Conservation (phyloP, 2,888 invertebrate genomes). For the Actias luna region DNA sequence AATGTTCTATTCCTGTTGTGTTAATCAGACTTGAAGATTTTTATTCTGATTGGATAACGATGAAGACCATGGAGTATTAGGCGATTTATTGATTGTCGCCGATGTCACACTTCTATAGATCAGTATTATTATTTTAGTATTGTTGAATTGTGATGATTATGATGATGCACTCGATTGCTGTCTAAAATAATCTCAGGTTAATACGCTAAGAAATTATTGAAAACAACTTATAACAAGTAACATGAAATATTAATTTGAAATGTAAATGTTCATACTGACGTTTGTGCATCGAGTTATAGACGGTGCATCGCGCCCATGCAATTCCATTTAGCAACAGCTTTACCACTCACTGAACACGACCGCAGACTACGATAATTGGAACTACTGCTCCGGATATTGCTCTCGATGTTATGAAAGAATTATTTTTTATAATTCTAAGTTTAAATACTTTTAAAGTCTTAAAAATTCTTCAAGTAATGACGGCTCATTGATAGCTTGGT, state of each 20-base stretch:
- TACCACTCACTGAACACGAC: slow-evolving; percentile 46
- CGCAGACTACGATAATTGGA: slow-evolving; percentile 54
- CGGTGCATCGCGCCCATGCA: slow-evolving; percentile 28
- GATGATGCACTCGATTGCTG: neutral
- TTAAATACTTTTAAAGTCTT: too few species aligned
- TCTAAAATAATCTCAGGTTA: neutral
- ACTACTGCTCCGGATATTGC: slow-evolving; percentile 52
- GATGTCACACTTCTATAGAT: neutral
- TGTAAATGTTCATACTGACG: slow-evolving; percentile 19
- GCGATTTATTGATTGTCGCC: too few species aligned
- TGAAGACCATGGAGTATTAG: too few species aligned
- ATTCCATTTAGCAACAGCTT: slow-evolving; percentile 48
- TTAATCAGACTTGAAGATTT: neutral
- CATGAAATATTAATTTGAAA: slow-evolving; percentile 14
- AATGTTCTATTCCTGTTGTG: slow-evolving; percentile 8
- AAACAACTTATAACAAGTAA: neutral
- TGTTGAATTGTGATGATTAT: too few species aligned
- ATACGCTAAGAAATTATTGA: neutral
- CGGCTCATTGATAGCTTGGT: too few species aligned
- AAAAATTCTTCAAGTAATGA: too few species aligned
- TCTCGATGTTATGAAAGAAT: slow-evolving; percentile 45
- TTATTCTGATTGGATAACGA: slow-evolving; percentile 4
- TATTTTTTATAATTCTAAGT: slow-evolving; percentile 10
- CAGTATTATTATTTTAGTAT: too few species aligned
- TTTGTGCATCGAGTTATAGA: slow-evolving; percentile 20